Percentiles rank a stretch among this genome's conserved stretches.
These are phyloP conservation scores for Galleria mellonella DNA, from an alignment of 1,140 invertebrate genomes.

Conservation along the genomic window DNA sequence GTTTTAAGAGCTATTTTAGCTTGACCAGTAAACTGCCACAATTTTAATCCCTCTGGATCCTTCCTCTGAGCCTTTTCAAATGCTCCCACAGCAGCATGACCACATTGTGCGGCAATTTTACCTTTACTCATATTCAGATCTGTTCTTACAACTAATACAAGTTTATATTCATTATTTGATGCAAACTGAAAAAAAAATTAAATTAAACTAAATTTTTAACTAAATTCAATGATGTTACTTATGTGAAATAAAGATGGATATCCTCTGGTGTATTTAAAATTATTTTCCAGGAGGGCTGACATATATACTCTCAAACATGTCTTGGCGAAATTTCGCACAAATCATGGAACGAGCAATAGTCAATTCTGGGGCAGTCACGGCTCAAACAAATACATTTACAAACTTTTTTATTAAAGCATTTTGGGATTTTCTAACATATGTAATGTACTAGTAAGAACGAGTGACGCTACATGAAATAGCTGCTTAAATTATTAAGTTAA, in stretches of 20 bases:
- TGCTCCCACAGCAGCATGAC: constrained; percentile 89
- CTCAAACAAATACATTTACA: too few relatives aligned
- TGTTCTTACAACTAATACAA: constrained; percentile 90
- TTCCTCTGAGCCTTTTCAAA: constrained; percentile 81
- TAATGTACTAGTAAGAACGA: too few relatives aligned
- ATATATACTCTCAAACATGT: not conserved
- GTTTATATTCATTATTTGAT: constrained; percentile 78
- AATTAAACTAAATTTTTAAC: not conserved
- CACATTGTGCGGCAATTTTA: constrained; percentile 94
- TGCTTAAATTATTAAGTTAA: too few relatives aligned
- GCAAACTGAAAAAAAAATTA: constrained; percentile 36
- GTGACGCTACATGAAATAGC: too few relatives aligned
- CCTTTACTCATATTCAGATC: constrained; percentile 97
- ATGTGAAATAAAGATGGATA: not conserved
- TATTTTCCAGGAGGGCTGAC: not conserved
- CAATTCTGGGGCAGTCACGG: too few relatives aligned
- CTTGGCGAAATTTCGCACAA: too few relatives aligned
- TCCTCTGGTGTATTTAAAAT: too few relatives aligned
- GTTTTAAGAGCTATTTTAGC: constrained; percentile 88
- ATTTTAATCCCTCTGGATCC: constrained; percentile 78
- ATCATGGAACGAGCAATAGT: too few relatives aligned
- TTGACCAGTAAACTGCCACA: constrained; percentile 88
- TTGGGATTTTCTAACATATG: too few relatives aligned
- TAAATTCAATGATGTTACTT: not conserved
- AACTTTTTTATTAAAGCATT: too few relatives aligned